Conservation (phyloP, 2,113 vertebrate genomes). For the Bos javanicus region DNA sequence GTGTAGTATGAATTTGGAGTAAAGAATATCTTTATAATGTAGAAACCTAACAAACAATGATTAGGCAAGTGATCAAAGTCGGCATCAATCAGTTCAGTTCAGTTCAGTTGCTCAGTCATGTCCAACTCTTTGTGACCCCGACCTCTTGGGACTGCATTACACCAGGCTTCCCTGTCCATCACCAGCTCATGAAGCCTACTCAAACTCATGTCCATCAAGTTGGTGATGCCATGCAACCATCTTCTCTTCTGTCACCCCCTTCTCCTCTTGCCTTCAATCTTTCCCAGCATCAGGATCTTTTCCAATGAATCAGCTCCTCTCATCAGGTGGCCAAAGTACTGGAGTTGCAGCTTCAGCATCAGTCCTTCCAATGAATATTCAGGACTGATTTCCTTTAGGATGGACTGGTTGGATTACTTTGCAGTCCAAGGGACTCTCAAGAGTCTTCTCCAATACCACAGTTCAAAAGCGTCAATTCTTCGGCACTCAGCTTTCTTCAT, state of each 20-base stretch:
- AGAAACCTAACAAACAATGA: not conserved
- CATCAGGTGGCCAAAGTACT: not conserved
- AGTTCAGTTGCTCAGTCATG: not conserved
- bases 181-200: not conserved
- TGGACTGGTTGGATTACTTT: not conserved
- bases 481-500: accelerated
- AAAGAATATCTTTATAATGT: not conserved
- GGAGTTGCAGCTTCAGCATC: not conserved
- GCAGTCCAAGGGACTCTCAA: not conserved
- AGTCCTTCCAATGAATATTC: not conserved
- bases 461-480: not conserved
- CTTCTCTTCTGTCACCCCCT: not conserved
- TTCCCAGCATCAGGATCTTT: not conserved
- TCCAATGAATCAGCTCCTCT: not conserved
- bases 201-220: not conserved
- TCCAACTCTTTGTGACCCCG: accelerated
- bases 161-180: not conserved
- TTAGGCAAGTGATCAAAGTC: not conserved
- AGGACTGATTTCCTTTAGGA: not conserved
- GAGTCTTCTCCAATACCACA: not conserved
- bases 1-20: not conserved
- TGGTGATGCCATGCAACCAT: accelerated
- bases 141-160: not conserved
- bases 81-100: not conserved
- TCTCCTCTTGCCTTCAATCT: not conserved